phyloP scores from a whole-genome alignment of 2,888 invertebrate species.

The Drosophila ustulata region DNA sequence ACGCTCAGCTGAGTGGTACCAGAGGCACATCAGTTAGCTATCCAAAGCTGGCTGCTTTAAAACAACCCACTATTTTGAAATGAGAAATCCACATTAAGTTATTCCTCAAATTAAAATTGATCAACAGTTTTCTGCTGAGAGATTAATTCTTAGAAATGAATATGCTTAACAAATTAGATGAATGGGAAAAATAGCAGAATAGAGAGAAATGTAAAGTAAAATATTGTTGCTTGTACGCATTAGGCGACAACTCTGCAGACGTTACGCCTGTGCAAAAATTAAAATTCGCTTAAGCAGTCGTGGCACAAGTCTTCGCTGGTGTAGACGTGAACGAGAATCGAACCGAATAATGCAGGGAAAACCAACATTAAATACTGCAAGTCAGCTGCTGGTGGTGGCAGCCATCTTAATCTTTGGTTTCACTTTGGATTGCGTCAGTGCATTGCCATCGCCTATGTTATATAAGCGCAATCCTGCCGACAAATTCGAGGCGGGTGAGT shows the following conservation, averaged over 20 bases:
- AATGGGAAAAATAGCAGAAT: neutral
- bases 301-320: constrained; percentile 21
- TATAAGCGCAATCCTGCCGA: constrained; percentile 86
- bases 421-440: constrained; percentile 57
- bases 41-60: constrained; percentile 22
- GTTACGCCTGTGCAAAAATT: constrained; percentile 19
- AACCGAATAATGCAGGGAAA: constrained; percentile 16
- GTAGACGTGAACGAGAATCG: constrained; percentile 36
- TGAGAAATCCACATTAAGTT: neutral
- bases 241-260: constrained; percentile 4
- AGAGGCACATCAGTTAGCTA: constrained; percentile 1
- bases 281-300: constrained; percentile 32
- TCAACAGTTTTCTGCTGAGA: neutral
- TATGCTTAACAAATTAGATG: neutral
- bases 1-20: constrained; percentile 14
- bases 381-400: constrained; percentile 29
- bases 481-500: constrained; percentile 86
- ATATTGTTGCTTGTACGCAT: neutral
- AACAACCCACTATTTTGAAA: constrained; percentile 35
- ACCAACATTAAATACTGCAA: constrained; percentile 7
- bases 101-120: neutral
- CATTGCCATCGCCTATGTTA: constrained; percentile 84
- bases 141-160: neutral
- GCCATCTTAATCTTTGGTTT: constrained; percentile 40
- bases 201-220: neutral